A percentile compares a stretch with the other conserved stretches of the same genome.
These are phyloP conservation scores for Atractosteus spatula DNA, from an alignment of 2,113 vertebrate genomes.

Conservation along the genomic window DNA sequence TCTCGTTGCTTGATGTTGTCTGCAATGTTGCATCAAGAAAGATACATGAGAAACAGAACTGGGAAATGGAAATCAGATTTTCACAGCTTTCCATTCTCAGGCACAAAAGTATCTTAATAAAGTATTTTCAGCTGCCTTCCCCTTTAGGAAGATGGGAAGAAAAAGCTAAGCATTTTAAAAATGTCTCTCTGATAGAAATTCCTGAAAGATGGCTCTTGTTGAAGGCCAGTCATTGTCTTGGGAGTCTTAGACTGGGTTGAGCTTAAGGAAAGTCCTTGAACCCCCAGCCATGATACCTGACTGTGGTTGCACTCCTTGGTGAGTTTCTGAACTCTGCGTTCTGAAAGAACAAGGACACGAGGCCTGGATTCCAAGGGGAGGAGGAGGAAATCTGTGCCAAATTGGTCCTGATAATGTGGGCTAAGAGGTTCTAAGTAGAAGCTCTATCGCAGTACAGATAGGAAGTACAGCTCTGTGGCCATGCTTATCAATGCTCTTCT, in stretches of 20 bases:
- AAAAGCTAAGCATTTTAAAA: neutral
- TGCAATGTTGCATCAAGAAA: too few species aligned
- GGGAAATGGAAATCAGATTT: too few species aligned
- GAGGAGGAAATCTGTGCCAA: slow-evolving; percentile 16
- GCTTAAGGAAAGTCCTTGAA: neutral
- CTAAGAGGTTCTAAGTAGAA: slow-evolving; percentile 60
- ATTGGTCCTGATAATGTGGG: slow-evolving; percentile 32
- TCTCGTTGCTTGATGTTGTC: too few species aligned
- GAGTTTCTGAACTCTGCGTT: slow-evolving; percentile 12
- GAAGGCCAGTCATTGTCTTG: slow-evolving; percentile 36
- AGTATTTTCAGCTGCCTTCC: neutral
- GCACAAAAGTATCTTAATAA: too few species aligned
- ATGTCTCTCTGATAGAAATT: slow-evolving; percentile 20
- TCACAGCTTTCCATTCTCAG: too few species aligned
- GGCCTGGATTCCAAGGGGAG: slow-evolving; percentile 20
- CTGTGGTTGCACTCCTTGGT: neutral
- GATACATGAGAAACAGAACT: too few species aligned
- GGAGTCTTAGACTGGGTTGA: neutral
- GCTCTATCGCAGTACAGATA: slow-evolving; percentile 57
- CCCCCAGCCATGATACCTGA: neutral
- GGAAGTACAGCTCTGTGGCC: slow-evolving; percentile 43
- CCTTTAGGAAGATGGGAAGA: neutral
- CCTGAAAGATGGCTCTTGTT: slow-evolving; percentile 22
- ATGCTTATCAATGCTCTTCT: slow-evolving; percentile 54
- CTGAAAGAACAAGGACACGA: slow-evolving; percentile 31